These are phyloP conservation scores for Xenopus tropicalis DNA, from an alignment of 2,113 vertebrate species.

Conservation along the genomic window UCB_Xtro_10.0 CM004444.2:157664001-157664500, in stretches of 20 bases:
- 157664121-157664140: slow-evolving; percentile 33
- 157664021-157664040: slow-evolving; percentile 48
- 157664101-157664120: slow-evolving; percentile 47
- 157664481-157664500: no score
- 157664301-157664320: no score
- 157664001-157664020: slow-evolving; percentile 48
- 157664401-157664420: no score
- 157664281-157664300: neutral
- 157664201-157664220: neutral
- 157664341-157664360: no score
- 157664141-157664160: slow-evolving; percentile 42
- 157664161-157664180: slow-evolving; percentile 31
- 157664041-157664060: slow-evolving; percentile 52
- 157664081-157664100: slow-evolving; percentile 40
- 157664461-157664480: no score
- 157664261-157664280: neutral
- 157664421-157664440: no score
- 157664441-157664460: no score
- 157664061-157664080: slow-evolving; percentile 48
- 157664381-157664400: no score
- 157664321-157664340: no score
- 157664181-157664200: slow-evolving; percentile 6
- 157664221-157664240: neutral
- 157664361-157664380: no score
- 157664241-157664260: neutral